phyloP scores from a whole-genome alignment of 2,113 vertebrate species.

The Trochalopteron elliotii region DNA sequence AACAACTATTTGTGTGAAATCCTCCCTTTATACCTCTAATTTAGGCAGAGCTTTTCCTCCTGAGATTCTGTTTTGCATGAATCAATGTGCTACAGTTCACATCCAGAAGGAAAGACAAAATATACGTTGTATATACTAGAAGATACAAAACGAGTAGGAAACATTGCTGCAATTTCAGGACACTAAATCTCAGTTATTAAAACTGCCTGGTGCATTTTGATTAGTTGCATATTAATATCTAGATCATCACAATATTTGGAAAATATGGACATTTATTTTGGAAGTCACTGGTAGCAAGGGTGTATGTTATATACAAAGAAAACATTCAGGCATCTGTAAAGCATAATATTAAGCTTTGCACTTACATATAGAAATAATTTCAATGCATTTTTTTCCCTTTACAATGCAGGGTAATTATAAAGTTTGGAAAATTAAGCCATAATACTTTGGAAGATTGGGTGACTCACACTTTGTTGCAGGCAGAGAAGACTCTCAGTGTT shows the following conservation, averaged over 20 bases:
- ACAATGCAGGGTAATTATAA: neutral
- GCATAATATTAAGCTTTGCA: neutral
- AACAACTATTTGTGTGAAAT: conserved; percentile 15
- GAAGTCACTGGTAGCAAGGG: neutral
- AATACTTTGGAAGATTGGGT: neutral
- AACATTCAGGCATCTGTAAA: neutral
- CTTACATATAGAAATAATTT: neutral
- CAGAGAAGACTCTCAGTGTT: neutral
- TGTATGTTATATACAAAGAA: neutral
- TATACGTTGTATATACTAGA: neutral
- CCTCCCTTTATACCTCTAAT: neutral
- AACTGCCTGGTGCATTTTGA: neutral
- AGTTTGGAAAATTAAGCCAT: neutral
- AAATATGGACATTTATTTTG: neutral
- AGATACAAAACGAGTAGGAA: neutral
- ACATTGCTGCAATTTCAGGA: neutral
- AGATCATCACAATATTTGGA: neutral
- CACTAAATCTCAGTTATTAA: neutral
- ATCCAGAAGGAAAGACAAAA: neutral
- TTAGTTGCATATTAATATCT: neutral
- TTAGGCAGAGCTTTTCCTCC: neutral
- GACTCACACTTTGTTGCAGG: neutral
- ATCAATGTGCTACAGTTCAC: neutral
- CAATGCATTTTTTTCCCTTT: neutral
- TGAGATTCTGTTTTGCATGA: neutral